phyloP scores from a whole-genome alignment of 2,113 vertebrate genomes.

The Pteruthius melanotis region DNA sequence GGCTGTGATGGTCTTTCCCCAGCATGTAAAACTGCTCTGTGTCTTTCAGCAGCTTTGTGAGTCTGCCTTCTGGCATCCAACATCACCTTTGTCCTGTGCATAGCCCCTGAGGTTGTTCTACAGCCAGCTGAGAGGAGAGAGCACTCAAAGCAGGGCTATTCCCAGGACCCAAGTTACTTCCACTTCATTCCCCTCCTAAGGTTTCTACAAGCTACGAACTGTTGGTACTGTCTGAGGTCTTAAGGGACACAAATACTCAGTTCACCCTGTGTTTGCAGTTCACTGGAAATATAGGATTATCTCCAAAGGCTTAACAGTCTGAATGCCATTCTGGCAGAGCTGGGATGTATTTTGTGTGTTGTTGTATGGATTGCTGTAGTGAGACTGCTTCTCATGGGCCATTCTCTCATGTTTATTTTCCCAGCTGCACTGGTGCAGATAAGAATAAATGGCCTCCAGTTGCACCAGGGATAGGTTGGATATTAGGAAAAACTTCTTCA shows the following conservation, averaged over 20 bases:
- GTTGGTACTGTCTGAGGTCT: background rate
- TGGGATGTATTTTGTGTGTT: background rate
- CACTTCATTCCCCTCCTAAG: background rate
- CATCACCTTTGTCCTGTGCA: background rate
- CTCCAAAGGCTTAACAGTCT: background rate
- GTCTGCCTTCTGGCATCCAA: background rate
- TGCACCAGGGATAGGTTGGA: background rate
- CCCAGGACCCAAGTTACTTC: background rate
- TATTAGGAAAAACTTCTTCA: background rate
- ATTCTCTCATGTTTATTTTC: background rate
- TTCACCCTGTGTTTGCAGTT: background rate
- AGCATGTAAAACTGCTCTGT: rapidly evolving
- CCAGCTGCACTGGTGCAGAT: background rate
- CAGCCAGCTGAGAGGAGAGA: background rate
- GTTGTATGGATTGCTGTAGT: background rate
- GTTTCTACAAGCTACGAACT: background rate
- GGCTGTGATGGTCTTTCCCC: background rate
- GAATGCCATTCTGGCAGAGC: background rate
- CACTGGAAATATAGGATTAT: conserved; percentile 9
- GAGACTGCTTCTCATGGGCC: background rate
- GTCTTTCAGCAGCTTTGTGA: background rate
- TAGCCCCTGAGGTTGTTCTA: background rate
- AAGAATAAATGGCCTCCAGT: background rate
- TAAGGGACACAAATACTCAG: background rate
- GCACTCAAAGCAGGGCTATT: background rate